phyloP scores from a whole-genome alignment of 2,113 vertebrate genomes.

The Zosterops lateralis region DNA sequence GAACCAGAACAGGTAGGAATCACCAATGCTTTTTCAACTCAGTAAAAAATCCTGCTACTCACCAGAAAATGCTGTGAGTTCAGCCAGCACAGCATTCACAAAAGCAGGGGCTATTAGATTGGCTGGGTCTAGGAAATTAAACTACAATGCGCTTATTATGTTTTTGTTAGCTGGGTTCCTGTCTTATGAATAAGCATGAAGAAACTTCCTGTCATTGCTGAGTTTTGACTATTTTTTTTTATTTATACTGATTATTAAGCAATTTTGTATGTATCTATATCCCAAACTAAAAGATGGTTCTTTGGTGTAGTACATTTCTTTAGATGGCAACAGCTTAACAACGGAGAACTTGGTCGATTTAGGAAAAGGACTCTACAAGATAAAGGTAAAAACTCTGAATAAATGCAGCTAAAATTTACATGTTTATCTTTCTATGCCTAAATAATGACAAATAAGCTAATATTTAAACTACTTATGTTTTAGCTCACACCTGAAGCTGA shows the following conservation, averaged over 20 bases:
- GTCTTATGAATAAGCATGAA: background rate
- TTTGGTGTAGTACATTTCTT: slow-evolving; percentile 79
- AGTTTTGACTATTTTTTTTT: background rate
- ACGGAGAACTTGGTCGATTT: slow-evolving; percentile 88
- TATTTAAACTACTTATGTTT: background rate
- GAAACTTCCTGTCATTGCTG: background rate
- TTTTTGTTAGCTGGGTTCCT: background rate
- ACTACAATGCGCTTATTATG: background rate
- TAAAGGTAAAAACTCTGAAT: slow-evolving; percentile 82
- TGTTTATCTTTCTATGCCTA: background rate
- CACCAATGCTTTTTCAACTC: background rate
- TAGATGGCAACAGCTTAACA: slow-evolving; percentile 90
- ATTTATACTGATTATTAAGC: background rate
- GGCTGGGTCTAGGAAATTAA: background rate
- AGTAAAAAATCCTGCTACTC: background rate
- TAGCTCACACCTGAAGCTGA: slow-evolving; percentile 87
- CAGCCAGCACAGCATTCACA: background rate
- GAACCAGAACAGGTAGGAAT: slow-evolving; percentile 76
- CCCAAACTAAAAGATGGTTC: background rate
- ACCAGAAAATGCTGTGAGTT: background rate
- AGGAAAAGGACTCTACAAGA: slow-evolving; percentile 91
- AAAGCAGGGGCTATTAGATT: background rate
- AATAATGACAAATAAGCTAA: background rate
- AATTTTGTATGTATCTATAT: background rate
- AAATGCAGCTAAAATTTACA: background rate